These are phyloP conservation scores for Psilopogon haemacephalus DNA, from an alignment of 2,113 vertebrate species.

Conservation along the genomic window DNA sequence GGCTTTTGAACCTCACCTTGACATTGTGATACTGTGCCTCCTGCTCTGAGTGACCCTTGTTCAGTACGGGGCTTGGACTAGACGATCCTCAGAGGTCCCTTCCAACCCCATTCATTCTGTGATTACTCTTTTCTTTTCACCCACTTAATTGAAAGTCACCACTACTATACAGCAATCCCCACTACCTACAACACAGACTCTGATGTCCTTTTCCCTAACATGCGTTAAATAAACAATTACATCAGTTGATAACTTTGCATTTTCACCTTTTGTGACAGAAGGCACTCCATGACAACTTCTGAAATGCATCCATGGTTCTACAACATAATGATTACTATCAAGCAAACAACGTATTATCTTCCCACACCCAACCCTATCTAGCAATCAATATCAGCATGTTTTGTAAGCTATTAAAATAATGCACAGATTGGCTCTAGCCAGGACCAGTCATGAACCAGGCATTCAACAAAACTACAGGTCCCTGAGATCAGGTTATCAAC, in stretches of 20 bases:
- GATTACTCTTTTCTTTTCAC: not conserved
- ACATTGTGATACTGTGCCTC: too few species aligned
- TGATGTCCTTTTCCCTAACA: not conserved
- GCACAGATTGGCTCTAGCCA: not conserved
- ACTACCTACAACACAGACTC: not conserved
- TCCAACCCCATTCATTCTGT: too few species aligned
- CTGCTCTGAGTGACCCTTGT: too few species aligned
- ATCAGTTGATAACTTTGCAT: not conserved
- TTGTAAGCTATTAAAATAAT: not conserved
- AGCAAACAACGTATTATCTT: not conserved
- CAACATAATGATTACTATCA: not conserved
- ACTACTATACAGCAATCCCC: not conserved
- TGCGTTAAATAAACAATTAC: not conserved
- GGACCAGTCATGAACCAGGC: not conserved
- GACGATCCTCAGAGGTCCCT: too few species aligned
- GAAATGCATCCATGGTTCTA: not conserved
- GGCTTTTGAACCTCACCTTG: too few species aligned
- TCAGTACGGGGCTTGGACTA: too few species aligned
- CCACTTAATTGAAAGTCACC: not conserved
- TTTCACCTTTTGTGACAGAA: not conserved
- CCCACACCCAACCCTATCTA: not conserved
- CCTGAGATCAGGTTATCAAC: not conserved
- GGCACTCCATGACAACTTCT: not conserved
- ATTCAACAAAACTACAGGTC: not conserved
- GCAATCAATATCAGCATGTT: not conserved